Evolutionary conservation across 2,888 invertebrate genomes (phyloP), one percentile per base, ranked within the genome.

Genomic region (Microplitis deprimator): DNA sequence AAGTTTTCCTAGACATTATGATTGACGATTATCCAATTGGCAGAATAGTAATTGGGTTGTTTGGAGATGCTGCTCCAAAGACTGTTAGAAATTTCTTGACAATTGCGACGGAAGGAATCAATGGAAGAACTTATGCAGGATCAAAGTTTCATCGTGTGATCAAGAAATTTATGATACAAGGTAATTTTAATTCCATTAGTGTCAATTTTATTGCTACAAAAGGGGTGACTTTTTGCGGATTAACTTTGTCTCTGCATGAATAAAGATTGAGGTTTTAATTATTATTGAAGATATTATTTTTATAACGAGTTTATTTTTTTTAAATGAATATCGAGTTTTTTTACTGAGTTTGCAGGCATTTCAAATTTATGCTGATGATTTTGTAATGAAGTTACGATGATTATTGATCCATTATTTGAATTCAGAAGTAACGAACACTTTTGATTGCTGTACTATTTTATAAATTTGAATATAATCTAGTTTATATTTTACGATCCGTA

Each of bases 111-210:
- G 92, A 92, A 29, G 96, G 96, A 7, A 92, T 96, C 77, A 91
- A 94, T 81, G 96, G 95, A 29, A 93, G 92, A 87, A 94, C 93
- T 1, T 98, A 97, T 88, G 93, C 93, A 82, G 96, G 95, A 13
- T 93, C 95, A 4, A 92, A 91, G 82, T 96, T 98, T 89, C 96
- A 96, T 90, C 92, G 97, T 16, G 94, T 98, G 76, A 95, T 98
- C 82, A 94, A 95, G 88, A 93, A 96, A 82, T 97, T 98, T 89
- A 96, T 98, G 94, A 94, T 98, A 84, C 97, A 98, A 93, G 97
- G 96, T 96, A 80, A 41, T 13, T 17, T 10, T 13, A 8, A 39
- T 8, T 61, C 0, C 16, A 41, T 20, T 6, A 60, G 29, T 29
- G 29, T 29, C 29, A 50, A 50, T 50, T 50, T 50, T 50, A 50